Percentiles rank a stretch among this genome's conserved stretches.
Evolutionary conservation across 2,888 invertebrate species (phyloP).

Genomic region (Drosophila siamana): DNA sequence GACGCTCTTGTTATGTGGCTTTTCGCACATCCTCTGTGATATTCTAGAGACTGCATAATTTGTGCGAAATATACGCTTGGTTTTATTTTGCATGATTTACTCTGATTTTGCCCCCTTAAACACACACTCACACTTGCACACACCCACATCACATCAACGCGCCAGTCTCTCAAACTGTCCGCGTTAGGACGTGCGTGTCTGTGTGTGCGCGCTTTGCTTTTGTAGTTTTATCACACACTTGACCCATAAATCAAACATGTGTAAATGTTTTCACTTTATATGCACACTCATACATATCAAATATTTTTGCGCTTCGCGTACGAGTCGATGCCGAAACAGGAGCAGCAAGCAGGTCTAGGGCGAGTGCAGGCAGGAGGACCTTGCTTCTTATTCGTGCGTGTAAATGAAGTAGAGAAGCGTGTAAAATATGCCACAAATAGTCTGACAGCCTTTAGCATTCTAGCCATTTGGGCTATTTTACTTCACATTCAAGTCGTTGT

Average conservation of each 20-base stretch:
- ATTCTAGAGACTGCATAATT: slow-evolving; percentile 69
- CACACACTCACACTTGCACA: slow-evolving; percentile 22
- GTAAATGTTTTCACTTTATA: slow-evolving; percentile 80
- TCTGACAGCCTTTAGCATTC: slow-evolving; percentile 53
- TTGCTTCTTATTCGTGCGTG: slow-evolving; percentile 65
- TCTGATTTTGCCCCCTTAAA: slow-evolving; percentile 57
- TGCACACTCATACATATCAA: slow-evolving; percentile 76
- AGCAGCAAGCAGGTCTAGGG: slow-evolving; percentile 32
- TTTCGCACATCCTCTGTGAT: slow-evolving; percentile 64
- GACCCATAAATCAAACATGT: slow-evolving; percentile 80
- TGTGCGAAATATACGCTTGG: slow-evolving; percentile 56
- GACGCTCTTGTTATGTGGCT: slow-evolving; percentile 60
- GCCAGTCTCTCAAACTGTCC: slow-evolving; percentile 22
- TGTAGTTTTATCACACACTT: slow-evolving; percentile 81
- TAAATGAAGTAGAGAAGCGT: slow-evolving; percentile 70
- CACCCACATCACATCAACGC: slow-evolving; percentile 33
- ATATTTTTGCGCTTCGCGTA: slow-evolving; percentile 62
- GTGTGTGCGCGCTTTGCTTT: slow-evolving; percentile 50
- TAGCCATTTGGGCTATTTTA: slow-evolving; percentile 30
- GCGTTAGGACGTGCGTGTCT: background rate
- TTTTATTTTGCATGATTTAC: slow-evolving; percentile 78
- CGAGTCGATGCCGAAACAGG: slow-evolving; percentile 20
- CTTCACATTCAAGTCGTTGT: slow-evolving; percentile 7
- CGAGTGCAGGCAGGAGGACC: slow-evolving; percentile 16
- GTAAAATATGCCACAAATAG: slow-evolving; percentile 78